These are phyloP conservation scores for Oreotrochilus melanogaster DNA, from an alignment of 2,113 vertebrate species.

Conservation along the genomic window DNA sequence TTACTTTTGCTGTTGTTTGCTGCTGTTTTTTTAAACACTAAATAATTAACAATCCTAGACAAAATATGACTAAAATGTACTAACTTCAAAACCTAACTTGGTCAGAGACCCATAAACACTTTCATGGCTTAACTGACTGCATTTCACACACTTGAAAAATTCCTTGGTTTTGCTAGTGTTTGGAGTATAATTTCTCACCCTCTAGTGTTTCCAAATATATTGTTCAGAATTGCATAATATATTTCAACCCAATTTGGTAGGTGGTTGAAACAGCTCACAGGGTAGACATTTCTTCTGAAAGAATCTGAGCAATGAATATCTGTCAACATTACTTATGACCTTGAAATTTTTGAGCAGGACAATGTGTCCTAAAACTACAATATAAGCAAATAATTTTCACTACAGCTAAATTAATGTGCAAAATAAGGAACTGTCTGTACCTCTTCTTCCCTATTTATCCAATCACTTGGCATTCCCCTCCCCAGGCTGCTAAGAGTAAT, in stretches of 20 bases:
- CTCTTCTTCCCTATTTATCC: slow-evolving; percentile 18
- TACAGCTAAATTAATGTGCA: slow-evolving; percentile 48
- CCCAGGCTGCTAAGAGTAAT: slow-evolving; percentile 26
- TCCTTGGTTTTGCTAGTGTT: background rate
- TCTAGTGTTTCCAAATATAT: slow-evolving; percentile 15
- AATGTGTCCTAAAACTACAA: slow-evolving; percentile 46
- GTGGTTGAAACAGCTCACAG: slow-evolving; percentile 5
- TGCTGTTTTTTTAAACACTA: background rate
- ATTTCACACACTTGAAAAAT: slow-evolving; percentile 1
- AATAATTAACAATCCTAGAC: background rate
- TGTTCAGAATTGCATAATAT: background rate
- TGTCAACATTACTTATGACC: slow-evolving; percentile 36
- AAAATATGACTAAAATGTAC: slow-evolving; percentile 8
- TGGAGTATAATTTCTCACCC: background rate
- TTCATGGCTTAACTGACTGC: background rate
- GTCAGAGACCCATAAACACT: background rate
- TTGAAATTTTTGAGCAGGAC: slow-evolving; percentile 36
- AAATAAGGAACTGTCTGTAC: slow-evolving; percentile 33
- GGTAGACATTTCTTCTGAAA: slow-evolving; percentile 19
- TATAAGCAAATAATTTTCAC: slow-evolving; percentile 44
- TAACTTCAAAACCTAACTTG: background rate
- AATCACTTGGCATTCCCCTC: slow-evolving; percentile 20
- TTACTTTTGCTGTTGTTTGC: background rate
- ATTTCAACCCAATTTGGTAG: slow-evolving; percentile 22
- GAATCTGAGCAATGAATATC: slow-evolving; percentile 18